Evolutionary conservation across 2,888 invertebrate species (phyloP).

Genomic region (Drosophila anceps): DNA sequence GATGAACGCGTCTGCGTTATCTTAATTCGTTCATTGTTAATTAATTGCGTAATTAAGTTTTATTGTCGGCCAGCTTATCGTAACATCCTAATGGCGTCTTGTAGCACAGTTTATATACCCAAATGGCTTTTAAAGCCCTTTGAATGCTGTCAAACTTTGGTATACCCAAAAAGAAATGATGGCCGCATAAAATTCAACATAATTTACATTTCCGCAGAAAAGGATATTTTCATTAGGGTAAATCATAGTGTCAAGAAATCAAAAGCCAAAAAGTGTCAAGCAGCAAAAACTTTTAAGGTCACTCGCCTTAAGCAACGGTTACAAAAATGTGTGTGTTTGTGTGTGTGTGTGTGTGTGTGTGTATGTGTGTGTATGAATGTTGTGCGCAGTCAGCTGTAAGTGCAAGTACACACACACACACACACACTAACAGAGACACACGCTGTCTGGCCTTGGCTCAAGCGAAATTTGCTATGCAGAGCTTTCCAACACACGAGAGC

Average conservation of each 20-base stretch:
- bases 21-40: constrained; percentile 51
- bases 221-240: constrained; percentile 34
- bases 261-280: constrained; percentile 30
- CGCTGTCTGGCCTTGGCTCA: neutral
- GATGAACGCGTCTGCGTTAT: constrained; percentile 10
- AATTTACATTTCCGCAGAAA: constrained; percentile 42
- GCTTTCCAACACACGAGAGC: constrained; percentile 10
- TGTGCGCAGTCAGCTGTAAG: constrained; percentile 47
- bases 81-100: constrained; percentile 28
- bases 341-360: neutral
- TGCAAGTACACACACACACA: constrained; percentile 28
- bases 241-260: constrained; percentile 32
- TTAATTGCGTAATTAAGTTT: constrained; percentile 42
- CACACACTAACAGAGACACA: constrained; percentile 13
- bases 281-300: constrained; percentile 34
- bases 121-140: constrained; percentile 8
- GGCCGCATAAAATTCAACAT: constrained; percentile 22
- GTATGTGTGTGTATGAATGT: constrained; percentile 30
- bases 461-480: constrained; percentile 6
- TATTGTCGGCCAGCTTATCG: constrained; percentile 16
- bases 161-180: neutral
- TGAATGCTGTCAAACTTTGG: constrained; percentile 14
- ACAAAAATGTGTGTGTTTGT: neutral
- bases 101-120: constrained; percentile 9
- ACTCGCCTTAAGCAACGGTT: constrained; percentile 18